Conservation (phyloP, 2,888 invertebrate species). For the Sarcophaga variegata region DNA sequence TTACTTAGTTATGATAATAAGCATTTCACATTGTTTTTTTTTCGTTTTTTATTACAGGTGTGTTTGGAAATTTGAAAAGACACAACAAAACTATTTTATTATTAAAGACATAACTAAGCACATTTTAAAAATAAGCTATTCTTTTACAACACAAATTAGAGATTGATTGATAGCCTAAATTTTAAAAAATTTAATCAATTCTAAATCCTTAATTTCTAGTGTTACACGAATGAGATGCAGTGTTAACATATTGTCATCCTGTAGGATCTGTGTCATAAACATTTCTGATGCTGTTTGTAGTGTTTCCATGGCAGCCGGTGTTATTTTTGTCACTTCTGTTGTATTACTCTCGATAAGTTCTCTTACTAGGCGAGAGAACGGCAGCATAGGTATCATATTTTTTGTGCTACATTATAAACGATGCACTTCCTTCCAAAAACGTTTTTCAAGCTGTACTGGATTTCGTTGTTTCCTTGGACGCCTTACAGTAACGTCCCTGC, state of each 20-base stretch:
- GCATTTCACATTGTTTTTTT: background rate
- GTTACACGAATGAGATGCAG: constrained; percentile 82
- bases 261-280: constrained; percentile 82
- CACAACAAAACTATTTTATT: too few relatives aligned
- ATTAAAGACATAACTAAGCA: too few relatives aligned
- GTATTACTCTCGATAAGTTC: too few relatives aligned
- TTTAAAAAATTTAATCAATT: constrained; percentile 80
- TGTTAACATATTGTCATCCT: constrained; percentile 82
- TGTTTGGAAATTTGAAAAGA: constrained; percentile 92
- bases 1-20: background rate
- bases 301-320: constrained; percentile 81
- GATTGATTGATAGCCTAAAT: too few relatives aligned
- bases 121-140: too few relatives aligned
- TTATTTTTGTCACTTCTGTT: constrained; percentile 74
- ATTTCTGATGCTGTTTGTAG: constrained; percentile 83
- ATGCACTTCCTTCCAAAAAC: too few relatives aligned
- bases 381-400: too few relatives aligned
- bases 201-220: constrained; percentile 82
- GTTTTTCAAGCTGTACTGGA: too few relatives aligned
- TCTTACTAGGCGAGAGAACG: too few relatives aligned
- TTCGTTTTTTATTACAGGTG: constrained; percentile 82
- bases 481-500: too few relatives aligned
- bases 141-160: background rate
- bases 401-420: too few relatives aligned
- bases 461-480: too few relatives aligned